Evolutionary conservation across 1,140 invertebrate genomes (phyloP).

Genomic region (Brachionus manjavacas): DNA sequence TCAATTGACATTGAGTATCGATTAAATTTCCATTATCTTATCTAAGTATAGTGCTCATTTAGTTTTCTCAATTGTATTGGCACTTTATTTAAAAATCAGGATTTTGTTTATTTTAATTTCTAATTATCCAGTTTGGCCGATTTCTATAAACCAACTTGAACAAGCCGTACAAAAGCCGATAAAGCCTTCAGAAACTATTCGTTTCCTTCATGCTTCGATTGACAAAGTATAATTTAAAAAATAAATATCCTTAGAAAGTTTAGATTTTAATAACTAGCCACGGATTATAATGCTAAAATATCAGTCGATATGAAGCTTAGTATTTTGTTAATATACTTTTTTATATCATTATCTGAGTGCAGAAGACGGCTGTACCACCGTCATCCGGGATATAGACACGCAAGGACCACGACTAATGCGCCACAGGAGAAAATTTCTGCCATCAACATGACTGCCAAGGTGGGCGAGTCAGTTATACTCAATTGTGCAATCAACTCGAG

Average conservation of each 20-base stretch:
- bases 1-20: constrained; percentile 38
- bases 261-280: constrained; percentile 8
- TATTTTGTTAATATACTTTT: neutral
- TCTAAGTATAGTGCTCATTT: constrained; percentile 15
- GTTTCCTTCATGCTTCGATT: constrained; percentile 21
- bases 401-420: neutral
- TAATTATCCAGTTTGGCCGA: constrained; percentile 16
- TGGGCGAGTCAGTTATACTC: constrained; percentile 12
- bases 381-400: neutral
- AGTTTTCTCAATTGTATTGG: neutral
- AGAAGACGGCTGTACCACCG: neutral
- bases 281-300: neutral
- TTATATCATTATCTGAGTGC: neutral
- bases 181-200: neutral
- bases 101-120: constrained; percentile 4
- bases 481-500: constrained; percentile 9
- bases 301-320: neutral
- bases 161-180: constrained; percentile 4
- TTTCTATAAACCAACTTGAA: neutral
- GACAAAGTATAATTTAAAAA: constrained; percentile 17
- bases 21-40: constrained; percentile 39
- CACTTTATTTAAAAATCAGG: constrained; percentile 34
- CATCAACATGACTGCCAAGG: constrained; percentile 33
- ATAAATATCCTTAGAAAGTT: constrained; percentile 25
- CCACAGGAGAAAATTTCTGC: neutral